Evolutionary conservation across 2,797 vertebrate species (phyloP).

Genomic region (Protonibea diacanthus): DNA sequence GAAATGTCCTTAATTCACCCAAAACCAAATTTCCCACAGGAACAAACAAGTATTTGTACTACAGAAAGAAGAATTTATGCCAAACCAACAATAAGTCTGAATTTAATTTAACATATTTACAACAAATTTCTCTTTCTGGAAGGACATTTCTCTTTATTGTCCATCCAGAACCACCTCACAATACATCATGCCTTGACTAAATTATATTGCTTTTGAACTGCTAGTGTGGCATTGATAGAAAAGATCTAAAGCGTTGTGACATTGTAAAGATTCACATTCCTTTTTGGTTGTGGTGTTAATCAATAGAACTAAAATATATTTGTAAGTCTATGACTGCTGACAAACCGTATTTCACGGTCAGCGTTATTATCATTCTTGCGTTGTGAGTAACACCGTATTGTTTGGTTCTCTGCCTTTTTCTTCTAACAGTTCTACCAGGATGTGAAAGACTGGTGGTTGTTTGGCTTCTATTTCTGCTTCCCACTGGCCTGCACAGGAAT

Average conservation of each 20-base stretch:
- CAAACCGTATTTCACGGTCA: no score
- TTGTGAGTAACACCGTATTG: not conserved
- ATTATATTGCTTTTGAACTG: not conserved
- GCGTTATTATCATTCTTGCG: no score
- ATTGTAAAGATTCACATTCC: not conserved
- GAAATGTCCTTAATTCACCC: constrained; percentile 14
- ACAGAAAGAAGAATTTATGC: not conserved
- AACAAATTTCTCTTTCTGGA: not conserved
- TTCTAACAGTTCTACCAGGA: constrained; percentile 87
- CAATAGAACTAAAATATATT: not conserved
- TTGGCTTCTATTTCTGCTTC: constrained; percentile 93
- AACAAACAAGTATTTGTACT: not conserved
- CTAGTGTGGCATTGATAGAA: not conserved
- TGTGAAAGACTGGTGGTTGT: constrained; percentile 93
- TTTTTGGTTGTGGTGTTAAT: not conserved
- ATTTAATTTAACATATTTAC: constrained; percentile 5
- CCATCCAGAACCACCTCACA: not conserved
- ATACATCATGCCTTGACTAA: not conserved
- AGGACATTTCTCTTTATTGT: not conserved
- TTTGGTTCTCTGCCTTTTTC: not conserved
- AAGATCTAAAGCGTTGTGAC: no score
- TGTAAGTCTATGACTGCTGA: no score
- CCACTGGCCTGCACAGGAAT: constrained; percentile 90
- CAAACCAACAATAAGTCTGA: constrained; percentile 3
- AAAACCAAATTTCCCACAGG: not conserved